A percentile compares a stretch with the other conserved stretches of the same genome.
Conservation (phyloP, 2,797 vertebrate species). For the Gallirallus australis region DNA sequence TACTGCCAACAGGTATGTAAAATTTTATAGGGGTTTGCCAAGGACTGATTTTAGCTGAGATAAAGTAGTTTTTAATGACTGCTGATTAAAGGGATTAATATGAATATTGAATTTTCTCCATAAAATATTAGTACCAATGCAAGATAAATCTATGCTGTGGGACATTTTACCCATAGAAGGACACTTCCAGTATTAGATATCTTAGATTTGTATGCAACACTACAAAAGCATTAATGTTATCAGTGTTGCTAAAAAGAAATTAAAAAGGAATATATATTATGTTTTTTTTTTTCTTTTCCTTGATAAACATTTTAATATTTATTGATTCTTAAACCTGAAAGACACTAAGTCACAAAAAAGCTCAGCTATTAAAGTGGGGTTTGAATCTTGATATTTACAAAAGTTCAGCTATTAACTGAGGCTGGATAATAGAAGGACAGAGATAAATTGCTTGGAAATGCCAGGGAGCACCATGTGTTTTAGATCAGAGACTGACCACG, state of each 20-base stretch:
- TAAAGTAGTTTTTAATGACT: constrained; percentile 14
- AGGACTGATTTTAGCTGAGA: neutral
- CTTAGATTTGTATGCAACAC: neutral
- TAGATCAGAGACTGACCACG: neutral
- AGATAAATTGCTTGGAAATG: neutral
- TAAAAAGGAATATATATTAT: neutral
- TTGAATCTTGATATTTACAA: neutral
- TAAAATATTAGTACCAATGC: neutral
- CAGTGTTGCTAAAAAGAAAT: neutral
- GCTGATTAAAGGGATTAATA: neutral
- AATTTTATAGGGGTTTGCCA: neutral
- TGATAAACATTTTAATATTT: neutral
- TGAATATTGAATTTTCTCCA: neutral
- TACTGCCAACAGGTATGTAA: neutral
- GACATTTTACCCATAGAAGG: neutral
- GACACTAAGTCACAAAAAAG: neutral
- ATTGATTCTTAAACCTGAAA: neutral
- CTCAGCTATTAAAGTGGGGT: neutral
- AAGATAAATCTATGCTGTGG: neutral
- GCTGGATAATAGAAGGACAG: neutral
- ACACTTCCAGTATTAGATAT: neutral
- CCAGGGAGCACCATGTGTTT: fast-evolving
- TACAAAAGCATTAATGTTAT: neutral
- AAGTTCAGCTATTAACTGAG: neutral
- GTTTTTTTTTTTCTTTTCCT: neutral